Conservation (phyloP, 2,113 vertebrate genomes). For the Cromileptes altivelis region DNA sequence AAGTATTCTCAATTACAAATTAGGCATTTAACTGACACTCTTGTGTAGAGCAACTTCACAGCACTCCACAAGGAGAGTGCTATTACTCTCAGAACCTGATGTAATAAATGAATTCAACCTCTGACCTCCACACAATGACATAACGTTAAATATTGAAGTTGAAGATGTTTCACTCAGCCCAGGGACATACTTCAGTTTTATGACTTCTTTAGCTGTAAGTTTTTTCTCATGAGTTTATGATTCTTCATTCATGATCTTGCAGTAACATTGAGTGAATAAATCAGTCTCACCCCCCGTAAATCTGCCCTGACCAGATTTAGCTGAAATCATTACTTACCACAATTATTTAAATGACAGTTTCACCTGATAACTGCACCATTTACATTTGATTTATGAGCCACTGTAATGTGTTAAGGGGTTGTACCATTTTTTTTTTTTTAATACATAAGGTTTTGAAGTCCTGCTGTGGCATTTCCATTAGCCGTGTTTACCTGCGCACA, state of each 20-base stretch:
- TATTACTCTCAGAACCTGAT: not conserved
- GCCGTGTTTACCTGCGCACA: constrained; percentile 51
- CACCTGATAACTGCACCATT: constrained; percentile 1
- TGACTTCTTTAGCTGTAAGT: not conserved
- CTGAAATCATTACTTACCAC: not conserved
- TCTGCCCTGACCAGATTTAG: not conserved
- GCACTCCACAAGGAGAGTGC: constrained; percentile 19
- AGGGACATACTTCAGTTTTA: no score
- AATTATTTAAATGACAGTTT: constrained; percentile 21
- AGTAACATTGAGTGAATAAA: not conserved
- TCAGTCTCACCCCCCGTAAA: not conserved
- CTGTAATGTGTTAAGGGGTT: constrained; percentile 1
- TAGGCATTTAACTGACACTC: constrained; percentile 37
- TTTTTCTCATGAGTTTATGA: not conserved
- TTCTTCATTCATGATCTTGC: not conserved
- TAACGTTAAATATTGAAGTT: not conserved
- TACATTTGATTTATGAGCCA: constrained; percentile 26
- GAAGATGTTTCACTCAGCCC: not conserved
- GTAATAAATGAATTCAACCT: constrained; percentile 10
- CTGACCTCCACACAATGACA: not conserved
- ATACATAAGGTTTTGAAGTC: constrained; percentile 39
- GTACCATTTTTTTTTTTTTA: constrained; percentile 40
- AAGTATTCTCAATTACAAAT: constrained; percentile 52
- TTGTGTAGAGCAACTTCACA: not conserved
- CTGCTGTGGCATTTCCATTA: constrained; percentile 57